A percentile compares a stretch with the other conserved stretches of the same genome.
These are phyloP conservation scores for Tautogolabrus adspersus DNA, from an alignment of 2,113 vertebrate genomes.

Conservation along the genomic window DNA sequence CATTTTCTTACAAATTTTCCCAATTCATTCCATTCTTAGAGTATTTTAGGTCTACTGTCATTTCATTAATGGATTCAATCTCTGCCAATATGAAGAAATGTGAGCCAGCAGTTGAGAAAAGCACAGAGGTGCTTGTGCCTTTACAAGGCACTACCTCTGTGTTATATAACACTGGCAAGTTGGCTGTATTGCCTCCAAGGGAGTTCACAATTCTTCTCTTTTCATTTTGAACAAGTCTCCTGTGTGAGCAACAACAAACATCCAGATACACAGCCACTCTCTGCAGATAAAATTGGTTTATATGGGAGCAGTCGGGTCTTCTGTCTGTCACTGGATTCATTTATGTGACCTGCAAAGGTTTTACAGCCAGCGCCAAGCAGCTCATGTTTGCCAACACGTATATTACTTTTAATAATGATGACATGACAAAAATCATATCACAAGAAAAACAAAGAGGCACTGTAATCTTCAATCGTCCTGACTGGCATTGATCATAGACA, in stretches of 20 bases:
- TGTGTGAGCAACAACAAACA: conserved; percentile 38
- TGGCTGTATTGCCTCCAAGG: conserved; percentile 21
- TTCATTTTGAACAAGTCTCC: conserved; percentile 50
- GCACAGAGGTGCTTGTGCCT: conserved; percentile 26
- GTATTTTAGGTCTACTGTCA: neutral
- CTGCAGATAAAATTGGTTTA: conserved; percentile 18
- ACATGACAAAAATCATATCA: no score
- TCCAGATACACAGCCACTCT: conserved; percentile 18
- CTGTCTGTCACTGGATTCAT: conserved; percentile 6
- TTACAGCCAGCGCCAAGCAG: neutral
- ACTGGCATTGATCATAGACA: neutral
- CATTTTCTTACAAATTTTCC: neutral
- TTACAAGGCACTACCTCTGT: conserved; percentile 25
- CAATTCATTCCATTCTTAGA: conserved; percentile 4
- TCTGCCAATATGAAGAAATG: neutral
- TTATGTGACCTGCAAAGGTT: conserved; percentile 10
- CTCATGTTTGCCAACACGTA: neutral
- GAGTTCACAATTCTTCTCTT: conserved; percentile 37
- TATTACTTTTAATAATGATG: no score
- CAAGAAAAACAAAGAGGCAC: no score
- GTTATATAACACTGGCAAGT: conserved; percentile 46
- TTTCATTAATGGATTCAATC: neutral
- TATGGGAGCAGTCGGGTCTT: neutral
- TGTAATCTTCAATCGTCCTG: accelerated
- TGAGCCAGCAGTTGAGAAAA: conserved; percentile 16